Evolutionary conservation across 1,140 invertebrate species (phyloP).

Genomic region (Drosophila tropicalis): DNA sequence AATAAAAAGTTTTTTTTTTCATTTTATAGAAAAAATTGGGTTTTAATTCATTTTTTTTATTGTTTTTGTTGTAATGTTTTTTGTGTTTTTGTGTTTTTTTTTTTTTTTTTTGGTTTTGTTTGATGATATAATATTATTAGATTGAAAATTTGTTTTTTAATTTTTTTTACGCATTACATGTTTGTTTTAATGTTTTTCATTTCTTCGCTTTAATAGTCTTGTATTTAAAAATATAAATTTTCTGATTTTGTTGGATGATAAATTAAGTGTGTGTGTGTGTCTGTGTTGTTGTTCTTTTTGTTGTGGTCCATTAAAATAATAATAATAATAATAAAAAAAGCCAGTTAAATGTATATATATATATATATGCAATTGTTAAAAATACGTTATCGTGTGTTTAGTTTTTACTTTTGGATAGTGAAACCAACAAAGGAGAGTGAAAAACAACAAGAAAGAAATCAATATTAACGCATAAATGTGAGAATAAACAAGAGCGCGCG

Average conservation of each 20-base stretch:
- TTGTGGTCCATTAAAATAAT: conserved; percentile 41
- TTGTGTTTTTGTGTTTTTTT: background rate
- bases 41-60: conserved; percentile 61
- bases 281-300: conserved; percentile 32
- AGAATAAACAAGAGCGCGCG: conserved; percentile 1
- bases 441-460: background rate
- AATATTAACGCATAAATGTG: background rate
- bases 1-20: conserved; percentile 19
- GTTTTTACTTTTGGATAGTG: conserved; percentile 16
- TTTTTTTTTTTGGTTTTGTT: conserved; percentile 7
- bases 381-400: conserved; percentile 49
- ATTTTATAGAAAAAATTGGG: conserved; percentile 37
- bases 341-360: conserved; percentile 48
- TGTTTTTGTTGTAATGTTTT: conserved; percentile 36
- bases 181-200: conserved; percentile 1
- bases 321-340: conserved; percentile 50
- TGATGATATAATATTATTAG: conserved; percentile 44
- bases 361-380: conserved; percentile 49
- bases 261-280: conserved; percentile 53
- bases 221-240: conserved; percentile 61
- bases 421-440: background rate
- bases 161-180: conserved; percentile 65
- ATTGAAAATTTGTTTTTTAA: conserved; percentile 5
- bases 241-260: conserved; percentile 59
- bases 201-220: conserved; percentile 6